Base-by-base conservation (phyloP, 2,113 vertebrate species). In the Barbus barbus region DNA sequence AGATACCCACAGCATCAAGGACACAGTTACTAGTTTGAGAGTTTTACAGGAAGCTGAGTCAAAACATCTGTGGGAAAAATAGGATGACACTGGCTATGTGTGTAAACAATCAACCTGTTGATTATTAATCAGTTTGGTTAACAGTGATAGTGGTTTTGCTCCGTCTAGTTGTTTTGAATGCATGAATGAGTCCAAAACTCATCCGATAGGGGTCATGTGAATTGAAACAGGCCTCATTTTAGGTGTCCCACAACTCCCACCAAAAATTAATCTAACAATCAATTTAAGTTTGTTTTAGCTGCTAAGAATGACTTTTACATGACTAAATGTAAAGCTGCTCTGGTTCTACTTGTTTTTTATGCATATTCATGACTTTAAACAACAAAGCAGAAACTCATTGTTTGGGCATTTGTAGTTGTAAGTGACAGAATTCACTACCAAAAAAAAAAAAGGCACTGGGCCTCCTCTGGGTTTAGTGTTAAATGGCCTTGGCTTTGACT, bases 401-500 rank as follows among this genome's bases (percentile, higher is more conserved):
- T 58, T 69, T 72, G 5, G 51, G 3, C 61, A 84, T 31, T 22
- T 20, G 58, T 41, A 36, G n/a, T 38, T 60, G 20, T 63, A 81
- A 46, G 56, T 79, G 60, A 56, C 38, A 13, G 65, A n/a, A n/a
- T 58, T 51, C 74, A 72, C 82, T 77, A 72, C n/a, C n/a, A n/a
- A n/a, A n/a, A n/a, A n/a, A n/a, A n/a, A 33, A 4, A 33, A 33
- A 4, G 44, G 78, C 69, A 73, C 12, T 46, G 73, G 78, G 41
- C 16, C 18, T 31, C 31, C 20, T 76, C 24, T 61, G 69, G 73
- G 79, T 77, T 80, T 67, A 79, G 72, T 56, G 46, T 76, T 82
- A 14, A 65, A 63, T 63, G 69, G 78, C 56, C 69, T 78, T 83
- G 53, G 41, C 77, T 80, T 41, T 33, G 46, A 48, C 78, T 63